These are phyloP conservation scores for Carpatolechia fugitivella DNA, from an alignment of 2,888 invertebrate genomes.

Conservation along the genomic window DNA sequence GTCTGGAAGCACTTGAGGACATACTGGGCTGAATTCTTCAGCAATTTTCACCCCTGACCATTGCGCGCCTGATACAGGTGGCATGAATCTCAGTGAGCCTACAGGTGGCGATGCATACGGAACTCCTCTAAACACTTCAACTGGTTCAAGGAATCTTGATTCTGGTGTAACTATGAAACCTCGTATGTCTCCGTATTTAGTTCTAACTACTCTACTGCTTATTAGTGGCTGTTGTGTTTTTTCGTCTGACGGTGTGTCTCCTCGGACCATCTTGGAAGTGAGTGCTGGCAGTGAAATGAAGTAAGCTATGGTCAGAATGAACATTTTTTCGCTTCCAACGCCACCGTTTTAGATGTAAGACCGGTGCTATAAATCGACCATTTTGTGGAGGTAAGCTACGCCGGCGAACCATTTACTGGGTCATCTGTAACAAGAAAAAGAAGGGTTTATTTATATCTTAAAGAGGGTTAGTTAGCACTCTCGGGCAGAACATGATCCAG, in stretches of 20 bases:
- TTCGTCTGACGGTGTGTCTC: constrained; percentile 74
- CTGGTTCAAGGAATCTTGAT: constrained; percentile 89
- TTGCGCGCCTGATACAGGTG: constrained; percentile 94
- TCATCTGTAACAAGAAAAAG: constrained; percentile 60
- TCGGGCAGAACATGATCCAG: no score
- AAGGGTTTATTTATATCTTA: background rate
- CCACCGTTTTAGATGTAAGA: constrained; percentile 53
- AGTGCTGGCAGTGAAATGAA: constrained; percentile 75
- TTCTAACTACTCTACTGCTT: constrained; percentile 90
- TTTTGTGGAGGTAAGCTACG: constrained; percentile 45
- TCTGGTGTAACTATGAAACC: constrained; percentile 92
- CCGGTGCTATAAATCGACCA: constrained; percentile 71
- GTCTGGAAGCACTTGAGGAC: constrained; percentile 94
- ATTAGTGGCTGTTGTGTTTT: constrained; percentile 74
- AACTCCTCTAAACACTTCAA: constrained; percentile 95
- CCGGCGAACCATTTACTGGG: constrained; percentile 53
- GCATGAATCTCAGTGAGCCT: constrained; percentile 95
- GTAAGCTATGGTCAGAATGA: constrained; percentile 63
- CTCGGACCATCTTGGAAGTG: constrained; percentile 64
- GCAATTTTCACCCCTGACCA: constrained; percentile 95
- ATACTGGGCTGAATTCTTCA: constrained; percentile 93
- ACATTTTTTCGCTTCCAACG: constrained; percentile 66
- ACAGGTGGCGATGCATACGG: constrained; percentile 96
- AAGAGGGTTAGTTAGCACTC: no score
- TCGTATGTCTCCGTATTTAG: constrained; percentile 92